Percentiles rank a stretch among this genome's conserved stretches.
These are phyloP conservation scores for Pelodiscus sinensis DNA, from an alignment of 2,113 vertebrate species.

Conservation along the genomic window DNA sequence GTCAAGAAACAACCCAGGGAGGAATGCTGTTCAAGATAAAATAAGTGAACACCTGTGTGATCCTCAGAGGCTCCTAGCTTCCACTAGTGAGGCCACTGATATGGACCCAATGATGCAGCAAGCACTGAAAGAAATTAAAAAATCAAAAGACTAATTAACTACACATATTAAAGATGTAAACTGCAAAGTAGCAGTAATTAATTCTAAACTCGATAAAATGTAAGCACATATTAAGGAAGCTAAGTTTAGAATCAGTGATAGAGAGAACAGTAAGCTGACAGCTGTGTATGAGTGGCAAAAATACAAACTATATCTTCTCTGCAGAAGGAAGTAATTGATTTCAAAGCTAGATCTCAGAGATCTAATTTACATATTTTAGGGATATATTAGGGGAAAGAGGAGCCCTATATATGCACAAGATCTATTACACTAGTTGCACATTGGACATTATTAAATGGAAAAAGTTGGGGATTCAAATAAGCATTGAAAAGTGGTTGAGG, in stretches of 20 bases:
- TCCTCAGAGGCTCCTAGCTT: background rate
- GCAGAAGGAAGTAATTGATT: background rate
- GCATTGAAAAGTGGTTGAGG: background rate
- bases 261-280: background rate
- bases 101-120: background rate
- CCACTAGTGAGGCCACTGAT: background rate
- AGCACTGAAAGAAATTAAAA: background rate
- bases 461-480: background rate
- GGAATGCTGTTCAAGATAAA: background rate
- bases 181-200: background rate
- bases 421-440: background rate
- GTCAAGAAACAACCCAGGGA: background rate
- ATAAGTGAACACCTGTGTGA: background rate
- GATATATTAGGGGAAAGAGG: background rate
- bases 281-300: background rate
- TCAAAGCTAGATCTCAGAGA: background rate
- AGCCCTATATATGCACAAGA: background rate
- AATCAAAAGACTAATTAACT: background rate
- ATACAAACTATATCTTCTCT: background rate
- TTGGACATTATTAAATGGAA: background rate
- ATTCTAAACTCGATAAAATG: background rate
- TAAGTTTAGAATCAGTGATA: background rate
- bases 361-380: background rate
- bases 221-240: background rate
- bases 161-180: background rate